Evolutionary conservation across 2,888 invertebrate genomes (phyloP), one percentile per base, ranked within the genome.

Genomic region (Xestia ashworthii): DNA sequence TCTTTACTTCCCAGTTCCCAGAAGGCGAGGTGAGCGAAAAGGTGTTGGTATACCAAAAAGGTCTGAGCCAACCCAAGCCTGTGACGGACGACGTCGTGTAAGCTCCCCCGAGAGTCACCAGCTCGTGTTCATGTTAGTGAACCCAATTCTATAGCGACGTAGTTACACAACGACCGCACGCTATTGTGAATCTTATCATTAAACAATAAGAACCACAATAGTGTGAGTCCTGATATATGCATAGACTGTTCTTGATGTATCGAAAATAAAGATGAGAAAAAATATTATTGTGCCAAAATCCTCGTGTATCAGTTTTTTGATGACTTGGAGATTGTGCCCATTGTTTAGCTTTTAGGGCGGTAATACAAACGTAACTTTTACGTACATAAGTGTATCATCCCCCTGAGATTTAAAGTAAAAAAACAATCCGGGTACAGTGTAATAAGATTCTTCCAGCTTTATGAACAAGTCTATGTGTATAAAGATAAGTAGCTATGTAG

Each of bases 21-120:
- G 93, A 94, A 90, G 96, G 95, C 67, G 96, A 96, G 79, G 95
- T 96, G 0, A 92, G 96, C 0, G 93, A 94, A 82, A 95, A 93
- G 0, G 92, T 96, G 38, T 88, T 96, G n/a, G 92, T 96, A 66
- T 95, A 92, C 85, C 89, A 94, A 88, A 95, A 93, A 80, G 88
- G 88, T 16, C 88, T 87, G 64, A 87, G 81, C 73, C 89, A 83
- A 65, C 79, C 91, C 25, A 87, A 87, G 50, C 85, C 87, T 16
- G 87, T 89, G 6, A 58, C 86, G 4, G 94, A 95, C 85, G 92
- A 92, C 48, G 87, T 88, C 3, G 89, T 93, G 44, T 95, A 94
- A 91, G 83, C 14, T 32, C 32, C 70, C 8, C 25, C 70, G 25
- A 70, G 44, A 14, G 44, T 32, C 64, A 44, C 64, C 64, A 71